Conservation (phyloP, 2,113 vertebrate genomes). For the Phylloscopus trochiloides region DNA sequence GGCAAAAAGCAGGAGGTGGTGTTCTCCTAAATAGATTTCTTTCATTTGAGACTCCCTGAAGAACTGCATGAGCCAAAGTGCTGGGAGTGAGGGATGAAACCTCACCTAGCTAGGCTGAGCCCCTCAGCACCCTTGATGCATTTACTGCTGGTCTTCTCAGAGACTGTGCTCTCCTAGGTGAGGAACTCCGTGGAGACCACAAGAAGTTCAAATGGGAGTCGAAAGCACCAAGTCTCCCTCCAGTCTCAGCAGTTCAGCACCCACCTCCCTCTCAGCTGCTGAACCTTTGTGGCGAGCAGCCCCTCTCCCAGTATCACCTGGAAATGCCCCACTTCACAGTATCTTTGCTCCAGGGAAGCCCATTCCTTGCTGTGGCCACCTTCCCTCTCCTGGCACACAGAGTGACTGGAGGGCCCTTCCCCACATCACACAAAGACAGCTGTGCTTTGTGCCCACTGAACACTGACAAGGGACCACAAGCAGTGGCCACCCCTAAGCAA, state of each 20-base stretch:
- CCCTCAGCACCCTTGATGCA: too few species aligned
- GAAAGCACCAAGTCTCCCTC: neutral
- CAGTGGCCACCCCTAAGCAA: neutral
- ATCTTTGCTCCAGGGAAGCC: neutral
- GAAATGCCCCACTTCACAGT: neutral
- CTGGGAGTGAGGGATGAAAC: fast-evolving
- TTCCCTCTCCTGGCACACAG: neutral
- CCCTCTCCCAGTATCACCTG: neutral
- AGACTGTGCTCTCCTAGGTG: neutral
- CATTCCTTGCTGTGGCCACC: neutral
- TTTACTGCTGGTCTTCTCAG: neutral
- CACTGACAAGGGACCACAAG: neutral
- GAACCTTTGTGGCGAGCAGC: neutral
- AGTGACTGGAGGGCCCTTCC: neutral
- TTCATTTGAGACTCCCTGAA: neutral
- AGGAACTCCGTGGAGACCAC: neutral
- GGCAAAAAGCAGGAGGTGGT: neutral
- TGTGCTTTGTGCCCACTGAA: neutral
- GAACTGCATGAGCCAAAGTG: neutral
- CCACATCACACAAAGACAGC: neutral
- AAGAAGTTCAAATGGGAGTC: neutral
- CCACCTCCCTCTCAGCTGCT: neutral
- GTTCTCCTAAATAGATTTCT: neutral
- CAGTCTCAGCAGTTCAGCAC: neutral
- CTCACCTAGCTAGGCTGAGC: neutral